Evolutionary conservation across 1,140 invertebrate species (phyloP), one percentile per base, ranked within the genome.

Genomic region (Mycetomoellerius zeteki): DNA sequence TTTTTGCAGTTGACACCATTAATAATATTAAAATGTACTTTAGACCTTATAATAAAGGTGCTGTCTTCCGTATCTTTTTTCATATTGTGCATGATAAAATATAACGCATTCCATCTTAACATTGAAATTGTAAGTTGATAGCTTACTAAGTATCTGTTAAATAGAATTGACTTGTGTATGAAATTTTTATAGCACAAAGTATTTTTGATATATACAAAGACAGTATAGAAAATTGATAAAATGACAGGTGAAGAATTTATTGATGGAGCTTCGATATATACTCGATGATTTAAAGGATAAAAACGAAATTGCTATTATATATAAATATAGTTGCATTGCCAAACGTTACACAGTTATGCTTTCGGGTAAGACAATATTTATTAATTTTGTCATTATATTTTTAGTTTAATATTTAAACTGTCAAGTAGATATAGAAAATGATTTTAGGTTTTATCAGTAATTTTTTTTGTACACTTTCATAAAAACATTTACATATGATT

Each of bases 51-150:
- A 16, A 24, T 19, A 33, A 60, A 76, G 4, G 21, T 76, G n/a
- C 0, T 60, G 14, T 60, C 33, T 76, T 60, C 69, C 8, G 4
- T 12, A 72, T 72, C 5, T 54, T 54, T 54, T 19, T 54, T 19
- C 30, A 2, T 10, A 12, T 0, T 54, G 0, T 52, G 5, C 10
- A 12, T n/a, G 1, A 14, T 54, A 72, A 30, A 30, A 6, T 72
- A 72, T n/a, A 30, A n/a, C 10, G 0, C 16, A n/a, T 72, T 72
- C 4, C 16, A 14, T 64, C 3, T 64, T 64, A 64, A 64, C 30
- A 64, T 33, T 64, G 3, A 64, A n/a, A 16, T n/a, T 72, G 69
- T 72, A 71, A 71, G 67, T 71, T 71, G 14, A 10, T 50, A 24
- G 3, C 43, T 69, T 27, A 71, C 10, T 2, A 8, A 43, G 10